These are phyloP conservation scores for Canis aureus DNA, from an alignment of 2,113 vertebrate species.

Conservation along the genomic window DNA sequence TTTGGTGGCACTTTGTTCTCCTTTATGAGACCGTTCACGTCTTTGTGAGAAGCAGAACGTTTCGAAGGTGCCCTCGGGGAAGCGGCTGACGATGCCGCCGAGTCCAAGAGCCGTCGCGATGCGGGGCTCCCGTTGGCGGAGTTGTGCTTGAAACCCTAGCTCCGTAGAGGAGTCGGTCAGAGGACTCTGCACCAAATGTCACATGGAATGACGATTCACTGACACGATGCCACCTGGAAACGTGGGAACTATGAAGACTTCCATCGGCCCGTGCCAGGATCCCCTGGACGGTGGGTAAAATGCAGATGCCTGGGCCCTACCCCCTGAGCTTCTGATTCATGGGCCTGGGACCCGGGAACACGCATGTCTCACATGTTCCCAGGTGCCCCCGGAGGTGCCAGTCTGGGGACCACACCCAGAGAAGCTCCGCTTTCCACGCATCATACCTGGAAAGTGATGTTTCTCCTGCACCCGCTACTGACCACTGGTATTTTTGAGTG, in stretches of 20 bases:
- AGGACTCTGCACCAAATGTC: background rate
- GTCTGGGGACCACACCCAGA: background rate
- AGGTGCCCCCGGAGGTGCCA: rapidly evolving
- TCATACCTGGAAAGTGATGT: rapidly evolving
- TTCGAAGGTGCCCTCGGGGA: background rate
- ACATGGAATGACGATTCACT: background rate
- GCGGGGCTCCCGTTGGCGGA: background rate
- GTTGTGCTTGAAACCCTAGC: background rate
- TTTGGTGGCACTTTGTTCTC: background rate
- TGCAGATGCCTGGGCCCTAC: background rate
- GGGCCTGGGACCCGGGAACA: background rate
- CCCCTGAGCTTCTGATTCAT: background rate
- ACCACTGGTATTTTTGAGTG: background rate
- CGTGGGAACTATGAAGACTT: background rate
- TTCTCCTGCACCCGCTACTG: background rate
- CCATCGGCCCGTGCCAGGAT: background rate
- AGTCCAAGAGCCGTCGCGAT: background rate
- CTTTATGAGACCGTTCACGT: background rate
- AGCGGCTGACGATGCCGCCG: background rate
- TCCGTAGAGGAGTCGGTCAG: background rate
- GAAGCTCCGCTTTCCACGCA: rapidly evolving
- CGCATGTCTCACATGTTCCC: background rate
- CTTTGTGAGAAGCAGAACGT: background rate
- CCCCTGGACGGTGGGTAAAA: background rate
- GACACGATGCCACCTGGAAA: background rate